A percentile compares a stretch with the other conserved stretches of the same genome.
phyloP scores from a whole-genome alignment of 2,888 invertebrate species.

The Noctua comes region DNA sequence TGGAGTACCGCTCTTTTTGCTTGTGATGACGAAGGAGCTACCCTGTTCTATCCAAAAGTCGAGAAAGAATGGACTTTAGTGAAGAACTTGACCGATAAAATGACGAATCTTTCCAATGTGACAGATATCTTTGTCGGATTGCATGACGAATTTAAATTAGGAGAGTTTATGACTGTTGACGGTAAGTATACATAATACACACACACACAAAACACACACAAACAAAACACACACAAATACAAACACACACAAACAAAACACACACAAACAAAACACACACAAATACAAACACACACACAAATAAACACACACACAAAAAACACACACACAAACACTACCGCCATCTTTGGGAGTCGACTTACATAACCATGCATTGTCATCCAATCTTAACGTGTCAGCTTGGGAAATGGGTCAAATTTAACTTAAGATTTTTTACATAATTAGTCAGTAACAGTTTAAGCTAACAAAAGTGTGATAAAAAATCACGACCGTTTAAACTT shows the following conservation, averaged over 20 bases:
- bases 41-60: constrained; percentile 71
- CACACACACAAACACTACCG: too few relatives aligned
- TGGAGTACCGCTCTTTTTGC: constrained; percentile 70
- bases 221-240: too few relatives aligned
- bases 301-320: too few relatives aligned
- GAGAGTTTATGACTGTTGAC: constrained; percentile 73
- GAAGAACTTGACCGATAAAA: constrained; percentile 60
- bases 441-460: neutral
- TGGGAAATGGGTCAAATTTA: neutral
- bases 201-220: too few relatives aligned
- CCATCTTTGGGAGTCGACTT: neutral
- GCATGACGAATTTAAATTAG: constrained; percentile 70
- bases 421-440: neutral
- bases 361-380: neutral
- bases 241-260: too few relatives aligned
- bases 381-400: too few relatives aligned
- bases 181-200: constrained; percentile 67
- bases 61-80: constrained; percentile 71
- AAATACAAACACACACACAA: too few relatives aligned
- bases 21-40: constrained; percentile 74
- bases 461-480: neutral
- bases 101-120: constrained; percentile 55
- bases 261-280: too few relatives aligned
- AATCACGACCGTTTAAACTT: neutral
- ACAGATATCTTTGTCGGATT: constrained; percentile 73